phyloP scores from a whole-genome alignment of 1,140 invertebrate species.

The Hylaeus anthracinus region DNA sequence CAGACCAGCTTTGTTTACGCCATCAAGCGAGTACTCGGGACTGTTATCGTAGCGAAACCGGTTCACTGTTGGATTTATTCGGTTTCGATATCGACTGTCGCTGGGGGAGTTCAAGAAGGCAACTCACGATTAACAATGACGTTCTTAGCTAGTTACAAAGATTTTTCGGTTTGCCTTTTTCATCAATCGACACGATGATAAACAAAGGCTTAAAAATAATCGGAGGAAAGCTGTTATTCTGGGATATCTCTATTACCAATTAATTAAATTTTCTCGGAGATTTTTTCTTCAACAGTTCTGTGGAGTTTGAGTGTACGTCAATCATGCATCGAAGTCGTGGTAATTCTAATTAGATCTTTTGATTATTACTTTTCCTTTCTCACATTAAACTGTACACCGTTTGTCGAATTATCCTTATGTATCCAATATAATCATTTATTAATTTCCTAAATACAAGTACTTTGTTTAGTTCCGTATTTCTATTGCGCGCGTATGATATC shows the following conservation, averaged over 20 bases:
- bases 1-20: slow-evolving; percentile 70
- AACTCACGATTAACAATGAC: slow-evolving; percentile 61
- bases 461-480: slow-evolving; percentile 20
- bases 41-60: slow-evolving; percentile 70
- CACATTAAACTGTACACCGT: slow-evolving; percentile 68
- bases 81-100: slow-evolving; percentile 70
- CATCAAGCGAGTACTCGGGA: slow-evolving; percentile 24
- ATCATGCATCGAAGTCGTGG: slow-evolving; percentile 12
- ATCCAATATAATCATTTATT: slow-evolving; percentile 71
- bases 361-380: neutral
- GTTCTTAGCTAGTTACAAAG: slow-evolving; percentile 51
- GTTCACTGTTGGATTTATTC: slow-evolving; percentile 72
- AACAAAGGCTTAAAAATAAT: slow-evolving; percentile 15
- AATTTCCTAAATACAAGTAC: slow-evolving; percentile 73
- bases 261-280: slow-evolving; percentile 38
- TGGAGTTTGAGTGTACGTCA: neutral
- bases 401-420: slow-evolving; percentile 64
- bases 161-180: slow-evolving; percentile 18
- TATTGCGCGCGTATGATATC: neutral
- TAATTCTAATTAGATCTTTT: slow-evolving; percentile 9
- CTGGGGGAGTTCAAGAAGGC: slow-evolving; percentile 72
- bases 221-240: slow-evolving; percentile 37
- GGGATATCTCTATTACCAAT: slow-evolving; percentile 34
- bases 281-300: neutral
- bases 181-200: slow-evolving; percentile 48